These are phyloP conservation scores for Listrodromus nycthemerus DNA, from an alignment of 2,888 invertebrate genomes.

Conservation along the genomic window DNA sequence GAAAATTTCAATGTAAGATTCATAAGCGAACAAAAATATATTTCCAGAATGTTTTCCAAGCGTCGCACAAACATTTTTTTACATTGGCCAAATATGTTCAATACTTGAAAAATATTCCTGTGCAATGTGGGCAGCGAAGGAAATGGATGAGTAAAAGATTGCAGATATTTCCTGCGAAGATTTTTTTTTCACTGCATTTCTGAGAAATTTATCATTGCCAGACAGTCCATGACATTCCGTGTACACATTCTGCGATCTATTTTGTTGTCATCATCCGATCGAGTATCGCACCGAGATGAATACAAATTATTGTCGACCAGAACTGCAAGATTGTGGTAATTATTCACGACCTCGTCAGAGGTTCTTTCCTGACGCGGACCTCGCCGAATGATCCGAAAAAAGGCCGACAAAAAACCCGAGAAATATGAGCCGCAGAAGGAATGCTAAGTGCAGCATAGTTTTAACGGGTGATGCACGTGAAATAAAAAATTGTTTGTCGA, in stretches of 20 bases:
- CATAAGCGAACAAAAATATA: no score
- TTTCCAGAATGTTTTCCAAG: no score
- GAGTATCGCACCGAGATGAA: background rate
- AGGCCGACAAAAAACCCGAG: background rate
- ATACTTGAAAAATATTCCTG: no score
- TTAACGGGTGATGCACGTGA: conserved; percentile 7
- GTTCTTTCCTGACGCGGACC: conserved; percentile 11
- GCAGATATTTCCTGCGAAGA: background rate
- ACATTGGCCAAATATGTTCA: no score
- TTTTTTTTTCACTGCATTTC: background rate
- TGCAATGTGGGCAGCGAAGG: no score
- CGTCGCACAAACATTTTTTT: no score
- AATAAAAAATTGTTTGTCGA: conserved; percentile 58
- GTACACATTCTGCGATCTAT: background rate
- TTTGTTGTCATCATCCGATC: background rate
- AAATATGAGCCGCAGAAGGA: background rate
- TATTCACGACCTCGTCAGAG: background rate
- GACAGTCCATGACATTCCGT: background rate
- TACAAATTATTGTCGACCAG: background rate
- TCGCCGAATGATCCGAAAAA: conserved; percentile 11
- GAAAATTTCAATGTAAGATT: no score
- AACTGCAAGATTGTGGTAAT: background rate
- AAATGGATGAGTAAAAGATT: no score
- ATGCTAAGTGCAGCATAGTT: background rate
- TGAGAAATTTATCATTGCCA: background rate